A percentile compares a stretch with the other conserved stretches of the same genome.
Evolutionary conservation across 1,140 invertebrate genomes (phyloP).

Genomic region (Drosophila mauritiana): DNA sequence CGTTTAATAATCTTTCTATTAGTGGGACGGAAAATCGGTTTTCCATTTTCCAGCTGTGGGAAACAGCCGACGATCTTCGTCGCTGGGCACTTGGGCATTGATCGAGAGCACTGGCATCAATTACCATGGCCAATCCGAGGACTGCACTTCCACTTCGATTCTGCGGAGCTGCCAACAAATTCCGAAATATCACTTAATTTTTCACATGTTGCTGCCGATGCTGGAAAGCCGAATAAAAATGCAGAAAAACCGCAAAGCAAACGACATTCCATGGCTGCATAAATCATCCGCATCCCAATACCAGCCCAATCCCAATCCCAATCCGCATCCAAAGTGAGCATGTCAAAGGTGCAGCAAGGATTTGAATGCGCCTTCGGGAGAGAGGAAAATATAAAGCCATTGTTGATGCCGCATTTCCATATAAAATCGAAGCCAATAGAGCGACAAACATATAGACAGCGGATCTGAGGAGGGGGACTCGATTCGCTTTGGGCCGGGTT

Average conservation of each 20-base stretch:
- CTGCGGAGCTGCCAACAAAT: conserved; percentile 74
- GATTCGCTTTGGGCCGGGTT: conserved; percentile 31
- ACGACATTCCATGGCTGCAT: conserved; percentile 76
- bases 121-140: conserved; percentile 45
- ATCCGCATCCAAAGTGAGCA: conserved; percentile 57
- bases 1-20: conserved; percentile 81
- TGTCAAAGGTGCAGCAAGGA: conserved; percentile 82
- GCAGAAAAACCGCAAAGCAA: conserved; percentile 34
- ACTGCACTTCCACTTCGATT: conserved; percentile 15
- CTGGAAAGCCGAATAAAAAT: conserved; percentile 12
- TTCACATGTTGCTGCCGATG: conserved; percentile 65
- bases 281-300: conserved; percentile 64
- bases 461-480: neutral
- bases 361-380: conserved; percentile 67
- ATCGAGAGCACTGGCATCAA: conserved; percentile 78
- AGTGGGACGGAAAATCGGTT: conserved; percentile 53
- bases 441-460: conserved; percentile 28
- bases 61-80: conserved; percentile 17
- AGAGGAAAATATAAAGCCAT: conserved; percentile 79
- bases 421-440: conserved; percentile 74
- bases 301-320: too few species aligned
- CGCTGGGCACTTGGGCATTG: conserved; percentile 59
- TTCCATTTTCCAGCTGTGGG: conserved; percentile 16
- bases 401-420: conserved; percentile 77
- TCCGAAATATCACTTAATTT: conserved; percentile 83